Base-by-base conservation (phyloP, 2,113 vertebrate genomes). In the Synchiropus splendidus region DNA sequence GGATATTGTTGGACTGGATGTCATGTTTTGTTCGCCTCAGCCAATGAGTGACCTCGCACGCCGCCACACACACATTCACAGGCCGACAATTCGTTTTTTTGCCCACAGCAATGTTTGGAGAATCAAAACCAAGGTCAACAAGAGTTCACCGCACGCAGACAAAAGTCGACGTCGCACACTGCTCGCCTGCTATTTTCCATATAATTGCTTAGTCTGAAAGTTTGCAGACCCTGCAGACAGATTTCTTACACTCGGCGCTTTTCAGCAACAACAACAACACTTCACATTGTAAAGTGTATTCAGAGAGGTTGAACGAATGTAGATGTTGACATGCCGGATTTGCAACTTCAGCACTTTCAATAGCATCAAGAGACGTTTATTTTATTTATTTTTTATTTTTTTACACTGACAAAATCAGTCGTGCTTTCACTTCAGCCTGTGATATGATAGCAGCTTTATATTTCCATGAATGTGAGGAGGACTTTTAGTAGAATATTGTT, bases 111-210 rank as follows among this genome's bases (percentile, higher is more conserved):
- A 67, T 68, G 61, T 73, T 63, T 77, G 61, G 68, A 53, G 55
- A 72, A 72, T 80, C 74, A 69, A 75, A 75, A 55, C 42, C 58
- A 64, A 70, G 79, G 76, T 77, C 74, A 74, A 35, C 21, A 42
- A 63, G 61, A 79, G 76, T 76, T 76, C 66, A 68, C 2, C 38
- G 35, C 40, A 59, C 56, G 62, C 53, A 57, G 16, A 71, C 34
- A 54, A 53, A 63, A 44, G n/a, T 13, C 48, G 32, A 62, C 53
- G 13, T 56, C 43, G 47, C 31, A 52, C 36, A 64, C 51, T 60
- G 48, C 31, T 37, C 45, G 50, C 36, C 49, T 47, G 38, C 67
- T 54, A 61, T 63, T 63, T n/a, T 52, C 34, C 48, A 55, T 58
- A 54, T 70, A 68, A 70, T 40, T 42, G 39, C 42, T 51, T 41